These are phyloP conservation scores for Gadopsis marmoratus DNA, from an alignment of 2,797 vertebrate genomes.

Conservation along the genomic window DNA sequence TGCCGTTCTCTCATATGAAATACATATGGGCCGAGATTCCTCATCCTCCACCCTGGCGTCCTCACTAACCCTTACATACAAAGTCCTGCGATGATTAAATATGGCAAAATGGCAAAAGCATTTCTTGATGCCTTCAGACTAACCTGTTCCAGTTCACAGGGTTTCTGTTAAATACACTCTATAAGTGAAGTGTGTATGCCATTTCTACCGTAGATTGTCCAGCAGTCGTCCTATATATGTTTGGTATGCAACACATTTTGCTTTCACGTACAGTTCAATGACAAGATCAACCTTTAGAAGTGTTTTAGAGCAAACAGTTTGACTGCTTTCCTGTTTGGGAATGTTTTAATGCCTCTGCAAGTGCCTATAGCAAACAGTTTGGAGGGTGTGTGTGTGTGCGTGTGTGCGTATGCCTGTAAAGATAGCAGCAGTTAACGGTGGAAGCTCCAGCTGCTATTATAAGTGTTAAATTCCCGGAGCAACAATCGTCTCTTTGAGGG, in stretches of 20 bases:
- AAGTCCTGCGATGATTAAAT: not conserved
- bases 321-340: not conserved
- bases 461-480: constrained; percentile 20
- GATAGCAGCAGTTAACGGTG: constrained; percentile 23
- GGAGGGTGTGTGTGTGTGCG: not conserved
- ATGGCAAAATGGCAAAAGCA: not conserved
- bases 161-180: not conserved
- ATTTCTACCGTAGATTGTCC: not conserved
- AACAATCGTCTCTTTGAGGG: constrained; percentile 24
- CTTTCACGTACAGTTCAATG: not conserved
- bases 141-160: not conserved
- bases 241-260: constrained; percentile 4
- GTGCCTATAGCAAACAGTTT: constrained; percentile 25
- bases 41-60: constrained; percentile 10
- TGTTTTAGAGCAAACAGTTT: not conserved
- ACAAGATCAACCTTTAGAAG: not conserved
- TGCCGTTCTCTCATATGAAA: constrained; percentile 21
- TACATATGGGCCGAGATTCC: constrained; percentile 9
- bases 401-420: constrained; percentile 35
- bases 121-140: not conserved
- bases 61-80: constrained; percentile 13
- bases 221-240: not conserved
- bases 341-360: constrained; percentile 10
- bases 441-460: constrained; percentile 50
- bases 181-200: not conserved